Conservation (phyloP, 2,113 vertebrate species). For the Calypte anna region DNA sequence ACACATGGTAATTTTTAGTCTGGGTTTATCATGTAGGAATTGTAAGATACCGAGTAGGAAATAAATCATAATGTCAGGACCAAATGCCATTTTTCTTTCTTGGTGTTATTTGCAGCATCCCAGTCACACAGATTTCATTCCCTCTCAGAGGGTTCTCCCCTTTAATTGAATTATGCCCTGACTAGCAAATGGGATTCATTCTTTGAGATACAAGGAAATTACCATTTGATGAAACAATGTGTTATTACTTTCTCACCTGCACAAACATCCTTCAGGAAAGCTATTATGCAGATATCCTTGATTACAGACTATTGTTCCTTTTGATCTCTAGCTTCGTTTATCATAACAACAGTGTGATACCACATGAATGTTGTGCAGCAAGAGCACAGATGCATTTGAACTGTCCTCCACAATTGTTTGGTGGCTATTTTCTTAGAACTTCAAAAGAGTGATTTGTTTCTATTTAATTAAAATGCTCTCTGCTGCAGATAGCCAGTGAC, state of each 20-base stretch:
- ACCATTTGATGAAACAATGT: slow-evolving; percentile 58
- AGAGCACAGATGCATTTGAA: neutral
- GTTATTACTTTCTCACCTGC: slow-evolving; percentile 31
- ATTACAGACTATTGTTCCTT: slow-evolving; percentile 38
- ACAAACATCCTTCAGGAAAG: slow-evolving; percentile 44
- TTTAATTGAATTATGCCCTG: slow-evolving; percentile 58
- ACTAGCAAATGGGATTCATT: neutral
- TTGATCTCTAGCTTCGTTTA: neutral
- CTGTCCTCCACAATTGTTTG: neutral
- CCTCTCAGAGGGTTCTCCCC: neutral
- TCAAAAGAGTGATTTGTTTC: neutral
- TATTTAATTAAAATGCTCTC: neutral
- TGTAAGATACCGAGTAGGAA: slow-evolving; percentile 49
- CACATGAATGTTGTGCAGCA: neutral
- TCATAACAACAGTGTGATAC: neutral
- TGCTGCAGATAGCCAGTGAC: neutral
- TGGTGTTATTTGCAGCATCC: neutral
- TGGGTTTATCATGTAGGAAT: slow-evolving; percentile 66
- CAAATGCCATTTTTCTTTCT: slow-evolving; percentile 21
- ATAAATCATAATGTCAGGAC: slow-evolving; percentile 68
- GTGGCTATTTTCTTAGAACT: neutral
- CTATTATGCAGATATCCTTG: slow-evolving; percentile 48
- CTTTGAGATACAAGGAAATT: slow-evolving; percentile 36
- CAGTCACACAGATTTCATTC: slow-evolving; percentile 7
- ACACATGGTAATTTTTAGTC: slow-evolving; percentile 43